Evolutionary conservation across 2,888 invertebrate species (phyloP).

Genomic region (Gryllus longicercus): DNA sequence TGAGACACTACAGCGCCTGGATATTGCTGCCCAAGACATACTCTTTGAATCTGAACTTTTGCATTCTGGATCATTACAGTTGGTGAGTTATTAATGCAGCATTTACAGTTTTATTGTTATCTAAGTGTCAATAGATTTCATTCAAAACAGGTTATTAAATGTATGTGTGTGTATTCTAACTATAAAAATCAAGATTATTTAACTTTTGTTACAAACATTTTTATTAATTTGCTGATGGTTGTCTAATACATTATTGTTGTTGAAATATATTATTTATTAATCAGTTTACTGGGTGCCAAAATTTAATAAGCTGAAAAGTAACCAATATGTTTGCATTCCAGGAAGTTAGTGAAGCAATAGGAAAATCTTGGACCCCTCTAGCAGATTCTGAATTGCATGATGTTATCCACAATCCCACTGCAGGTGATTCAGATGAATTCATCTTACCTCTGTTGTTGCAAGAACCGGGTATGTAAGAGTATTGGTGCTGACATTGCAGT

Average conservation of each 20-base stretch:
- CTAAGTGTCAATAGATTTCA: too few relatives aligned
- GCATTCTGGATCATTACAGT: not conserved
- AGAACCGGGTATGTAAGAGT: slow-evolving; percentile 42
- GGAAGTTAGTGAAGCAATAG: slow-evolving; percentile 57
- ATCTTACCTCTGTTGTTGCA: slow-evolving; percentile 56
- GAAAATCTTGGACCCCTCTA: slow-evolving; percentile 56
- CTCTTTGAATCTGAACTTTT: slow-evolving; percentile 35
- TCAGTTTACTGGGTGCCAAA: too few relatives aligned
- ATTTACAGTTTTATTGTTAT: too few relatives aligned
- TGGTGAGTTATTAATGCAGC: not conserved
- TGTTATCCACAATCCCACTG: slow-evolving; percentile 53
- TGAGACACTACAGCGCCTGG: slow-evolving; percentile 53
- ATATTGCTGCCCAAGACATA: slow-evolving; percentile 56
- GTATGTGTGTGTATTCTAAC: too few relatives aligned
- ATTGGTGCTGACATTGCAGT: not conserved
- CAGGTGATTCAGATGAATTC: slow-evolving; percentile 57
- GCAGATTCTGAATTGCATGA: slow-evolving; percentile 53
- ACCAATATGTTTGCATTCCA: slow-evolving; percentile 40
- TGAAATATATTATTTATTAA: too few relatives aligned
- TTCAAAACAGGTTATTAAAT: too few relatives aligned
- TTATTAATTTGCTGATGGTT: too few relatives aligned
- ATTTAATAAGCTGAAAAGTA: not conserved
- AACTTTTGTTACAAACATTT: too few relatives aligned
- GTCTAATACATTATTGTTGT: too few relatives aligned
- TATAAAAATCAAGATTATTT: too few relatives aligned